Percentiles rank a stretch among this genome's conserved stretches.
Evolutionary conservation across 2,797 vertebrate species (phyloP).

Genomic region (Streptopelia turtur): DNA sequence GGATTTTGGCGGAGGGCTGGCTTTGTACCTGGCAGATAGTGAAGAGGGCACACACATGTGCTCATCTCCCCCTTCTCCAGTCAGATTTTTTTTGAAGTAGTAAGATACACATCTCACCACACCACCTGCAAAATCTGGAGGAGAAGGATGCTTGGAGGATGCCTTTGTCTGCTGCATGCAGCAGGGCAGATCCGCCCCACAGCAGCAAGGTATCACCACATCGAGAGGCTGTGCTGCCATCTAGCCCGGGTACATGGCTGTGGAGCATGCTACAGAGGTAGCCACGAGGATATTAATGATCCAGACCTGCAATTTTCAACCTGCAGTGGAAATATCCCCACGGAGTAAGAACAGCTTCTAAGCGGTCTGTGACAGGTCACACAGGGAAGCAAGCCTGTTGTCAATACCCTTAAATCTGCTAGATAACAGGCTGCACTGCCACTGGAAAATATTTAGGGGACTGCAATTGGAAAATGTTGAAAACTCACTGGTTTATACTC

Average conservation of each 20-base stretch:
- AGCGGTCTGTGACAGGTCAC: background rate
- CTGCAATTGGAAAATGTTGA: background rate
- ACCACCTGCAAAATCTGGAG: background rate
- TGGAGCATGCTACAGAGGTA: background rate
- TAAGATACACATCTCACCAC: background rate
- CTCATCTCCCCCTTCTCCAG: background rate
- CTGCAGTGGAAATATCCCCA: background rate
- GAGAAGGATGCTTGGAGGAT: background rate
- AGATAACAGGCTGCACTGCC: background rate
- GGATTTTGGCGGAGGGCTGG: background rate
- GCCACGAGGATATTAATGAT: background rate
- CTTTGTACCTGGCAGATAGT: background rate
- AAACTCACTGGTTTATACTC: background rate
- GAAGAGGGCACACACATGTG: rapidly evolving
- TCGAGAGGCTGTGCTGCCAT: background rate
- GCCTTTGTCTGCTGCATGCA: background rate
- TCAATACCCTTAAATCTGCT: background rate
- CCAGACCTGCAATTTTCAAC: background rate
- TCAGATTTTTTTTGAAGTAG: background rate
- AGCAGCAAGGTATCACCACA: background rate
- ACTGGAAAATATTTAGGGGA: background rate
- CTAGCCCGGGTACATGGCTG: rapidly evolving
- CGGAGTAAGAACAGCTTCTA: background rate
- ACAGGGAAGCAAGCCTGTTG: background rate
- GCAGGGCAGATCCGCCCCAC: background rate